phyloP scores from a whole-genome alignment of 1,140 invertebrate species.

The Pogonomyrmex californicus region DNA sequence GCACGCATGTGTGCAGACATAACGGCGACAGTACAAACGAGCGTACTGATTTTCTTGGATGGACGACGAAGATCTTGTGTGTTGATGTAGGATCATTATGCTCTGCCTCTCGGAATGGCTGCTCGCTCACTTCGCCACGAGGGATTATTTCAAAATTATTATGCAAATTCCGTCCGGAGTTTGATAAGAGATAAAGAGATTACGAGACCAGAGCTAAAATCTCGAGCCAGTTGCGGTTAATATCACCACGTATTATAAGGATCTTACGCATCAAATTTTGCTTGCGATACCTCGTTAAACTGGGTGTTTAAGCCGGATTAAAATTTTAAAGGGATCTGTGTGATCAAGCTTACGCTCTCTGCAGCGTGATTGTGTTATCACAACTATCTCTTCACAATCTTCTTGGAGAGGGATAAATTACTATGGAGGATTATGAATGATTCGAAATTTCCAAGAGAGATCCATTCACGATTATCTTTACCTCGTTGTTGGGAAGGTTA shows the following conservation, averaged over 20 bases:
- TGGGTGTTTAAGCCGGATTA: conserved; percentile 24
- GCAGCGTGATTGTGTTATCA: background rate
- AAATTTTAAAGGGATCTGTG: conserved; percentile 10
- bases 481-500: background rate
- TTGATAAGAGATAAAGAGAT: conserved; percentile 55
- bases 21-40: background rate
- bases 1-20: background rate
- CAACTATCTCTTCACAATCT: background rate
- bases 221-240: background rate
- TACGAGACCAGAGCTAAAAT: background rate
- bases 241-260: conserved; percentile 16
- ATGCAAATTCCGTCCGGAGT: conserved; percentile 17
- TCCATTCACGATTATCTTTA: background rate
- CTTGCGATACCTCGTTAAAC: conserved; percentile 14
- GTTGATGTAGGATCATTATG: background rate
- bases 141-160: conserved; percentile 44
- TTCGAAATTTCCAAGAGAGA: conserved; percentile 4
- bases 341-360: background rate
- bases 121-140: background rate
- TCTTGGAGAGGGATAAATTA: background rate
- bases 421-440: background rate
- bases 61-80: background rate
- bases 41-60: background rate
- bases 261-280: conserved; percentile 24
- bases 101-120: background rate